Evolutionary conservation across 2,797 vertebrate genomes (phyloP), one percentile per base, ranked within the genome.

Genomic region (Microchirus variegatus): DNA sequence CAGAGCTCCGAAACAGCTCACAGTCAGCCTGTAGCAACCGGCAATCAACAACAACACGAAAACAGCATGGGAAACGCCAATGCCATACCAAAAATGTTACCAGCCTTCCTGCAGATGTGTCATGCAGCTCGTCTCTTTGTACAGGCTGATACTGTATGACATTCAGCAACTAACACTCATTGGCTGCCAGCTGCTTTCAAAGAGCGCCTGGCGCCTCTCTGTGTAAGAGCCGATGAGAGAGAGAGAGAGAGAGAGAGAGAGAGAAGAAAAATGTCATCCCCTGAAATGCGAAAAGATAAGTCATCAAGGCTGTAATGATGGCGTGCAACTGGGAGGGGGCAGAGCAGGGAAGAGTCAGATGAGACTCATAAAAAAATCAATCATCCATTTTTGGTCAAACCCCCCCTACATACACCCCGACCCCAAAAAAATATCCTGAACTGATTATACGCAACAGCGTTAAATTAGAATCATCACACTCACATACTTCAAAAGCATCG

Each of bases 41-140:
- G 82, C 78, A 85, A 84, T 83, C 82, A 87, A 80, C 74, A 84
- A 86, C 79, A 90, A 84, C 82, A 88, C 61, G 74, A 73, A 84
- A 63, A 65, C 75, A 68, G 75, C 65, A 77, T 61, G 71, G 74
- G 70, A 71, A 85, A 70, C n/a, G 62, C 80, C 76, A 52, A 37
- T 51, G 67, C 58, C 61, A 50, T 42, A 41, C 48, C 69, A 65
- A 70, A 22, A 86, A 78, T 38, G 54, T 76, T 76, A 66, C 68
- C 65, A 65, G 69, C 57, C 75, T 76, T 70, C 64, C 77, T 83
- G 67, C 82, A 88, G 83, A 84, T 73, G 82, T 75, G 66, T 80
- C 71, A 59, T 54, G 67, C 74, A 77, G 77, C 80, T 78, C 44
- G 73, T 72, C 69, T 69, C 69, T 77, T 79, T 84, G 67, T 70